Evolutionary conservation across 2,888 invertebrate genomes (phyloP), one percentile per base, ranked within the genome.

Genomic region (Listrodromus nycthemerus): DNA sequence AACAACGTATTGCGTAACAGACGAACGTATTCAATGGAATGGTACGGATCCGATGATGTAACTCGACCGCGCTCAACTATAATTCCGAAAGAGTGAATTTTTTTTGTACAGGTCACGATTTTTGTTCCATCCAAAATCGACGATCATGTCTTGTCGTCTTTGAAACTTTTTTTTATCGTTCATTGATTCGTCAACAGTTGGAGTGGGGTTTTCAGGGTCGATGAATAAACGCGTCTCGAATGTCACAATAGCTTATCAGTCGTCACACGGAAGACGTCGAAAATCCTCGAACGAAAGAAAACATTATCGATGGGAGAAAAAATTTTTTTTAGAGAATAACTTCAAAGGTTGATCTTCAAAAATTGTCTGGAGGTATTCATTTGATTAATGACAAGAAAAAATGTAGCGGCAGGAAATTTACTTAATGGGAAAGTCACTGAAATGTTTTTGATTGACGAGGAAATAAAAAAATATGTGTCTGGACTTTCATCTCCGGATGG

Each of bases 1-100:
- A 82, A 52, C 82, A 61, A 75, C 84, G 79, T 73, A 24, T 84
- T 83, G 67, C 83, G 80, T 58, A 83, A 83, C 71, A 30, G 24
- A 74, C 79, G 48, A 79, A 70, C 75, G 66, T 48, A 41, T 50
- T 66, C 33, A 80, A 83, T 73, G 67, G 66, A 52, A 73, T 80
- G 41, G 61, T 71, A 52, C 33, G 13, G 63, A 83, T 71, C 66
- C 58, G 63, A 76, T 83, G 76, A 66, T 67, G 66, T 73, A 71
- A 80, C 71, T 33, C 21, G 61, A 37, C 33, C 45, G 21, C 24
- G 65, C 41, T 50, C 21, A 8, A 24, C 55, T 55, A 66, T 41
- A 24, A 61, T 71, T 24, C 19, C 37, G 50, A 55, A 37, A 27
- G 30, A 30, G 10, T 30, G 7, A 66, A 10, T 2, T 13, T 0